phyloP scores from a whole-genome alignment of 1,140 invertebrate genomes.

The Drosophila takahashii region DNA sequence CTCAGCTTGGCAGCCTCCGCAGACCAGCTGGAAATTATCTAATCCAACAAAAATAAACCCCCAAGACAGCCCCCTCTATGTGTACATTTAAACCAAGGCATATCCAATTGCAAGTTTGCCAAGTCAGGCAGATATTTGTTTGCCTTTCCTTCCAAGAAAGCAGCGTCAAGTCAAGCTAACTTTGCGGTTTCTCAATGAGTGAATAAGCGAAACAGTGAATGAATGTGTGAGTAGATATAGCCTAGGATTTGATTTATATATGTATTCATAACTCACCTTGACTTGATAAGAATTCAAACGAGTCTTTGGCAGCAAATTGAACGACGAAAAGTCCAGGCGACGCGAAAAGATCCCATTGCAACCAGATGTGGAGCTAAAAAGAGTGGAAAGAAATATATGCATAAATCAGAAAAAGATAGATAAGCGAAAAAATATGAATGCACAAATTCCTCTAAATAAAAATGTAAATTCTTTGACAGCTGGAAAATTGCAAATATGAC shows the following conservation, averaged over 20 bases:
- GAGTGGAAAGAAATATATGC: constrained; percentile 32
- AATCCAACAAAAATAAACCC: constrained; percentile 30
- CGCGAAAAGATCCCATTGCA: constrained; percentile 95
- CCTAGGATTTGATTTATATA: background rate
- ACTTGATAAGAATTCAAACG: constrained; percentile 99
- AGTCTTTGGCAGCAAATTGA: constrained; percentile 96
- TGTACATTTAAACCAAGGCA: constrained; percentile 36
- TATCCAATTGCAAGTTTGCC: constrained; percentile 76
- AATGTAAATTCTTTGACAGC: constrained; percentile 51
- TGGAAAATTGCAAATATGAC: constrained; percentile 51
- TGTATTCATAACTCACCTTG: constrained; percentile 90
- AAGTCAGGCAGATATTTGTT: constrained; percentile 60
- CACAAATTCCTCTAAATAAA: constrained; percentile 39
- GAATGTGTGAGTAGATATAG: constrained; percentile 24
- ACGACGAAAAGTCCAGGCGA: constrained; percentile 96
- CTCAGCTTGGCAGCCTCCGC: constrained; percentile 27
- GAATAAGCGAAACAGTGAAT: constrained; percentile 26
- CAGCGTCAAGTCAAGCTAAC: constrained; percentile 19
- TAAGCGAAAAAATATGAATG: constrained; percentile 26
- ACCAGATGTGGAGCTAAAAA: constrained; percentile 92
- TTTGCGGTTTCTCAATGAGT: constrained; percentile 59
- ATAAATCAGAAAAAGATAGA: constrained; percentile 29
- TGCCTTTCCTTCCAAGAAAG: constrained; percentile 60
- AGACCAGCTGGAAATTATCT: constrained; percentile 75
- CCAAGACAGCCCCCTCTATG: constrained; percentile 26